A percentile compares a stretch with the other conserved stretches of the same genome.
These are phyloP conservation scores for Heliconius aoede DNA, from an alignment of 2,888 invertebrate genomes.

Conservation along the genomic window DNA sequence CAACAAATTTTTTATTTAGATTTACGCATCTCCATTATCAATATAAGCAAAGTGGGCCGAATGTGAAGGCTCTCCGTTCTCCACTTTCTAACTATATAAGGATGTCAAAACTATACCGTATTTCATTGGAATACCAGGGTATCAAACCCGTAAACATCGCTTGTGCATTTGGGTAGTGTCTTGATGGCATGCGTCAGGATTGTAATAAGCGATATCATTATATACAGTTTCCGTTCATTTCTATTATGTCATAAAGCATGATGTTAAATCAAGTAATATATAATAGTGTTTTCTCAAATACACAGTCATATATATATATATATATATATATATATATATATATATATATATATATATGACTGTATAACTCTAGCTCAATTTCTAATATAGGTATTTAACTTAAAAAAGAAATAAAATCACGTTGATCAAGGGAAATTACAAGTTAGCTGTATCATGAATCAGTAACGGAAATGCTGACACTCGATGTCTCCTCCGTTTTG, in stretches of 20 bases:
- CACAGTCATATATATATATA: background rate
- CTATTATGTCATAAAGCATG: background rate
- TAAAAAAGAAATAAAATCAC: background rate
- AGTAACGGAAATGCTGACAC: constrained; percentile 39
- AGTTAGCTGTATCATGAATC: constrained; percentile 31
- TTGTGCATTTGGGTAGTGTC: background rate
- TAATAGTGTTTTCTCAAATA: too few relatives aligned
- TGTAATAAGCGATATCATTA: background rate
- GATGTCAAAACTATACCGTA: background rate
- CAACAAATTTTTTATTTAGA: background rate
- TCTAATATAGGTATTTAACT: background rate
- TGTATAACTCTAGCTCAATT: background rate
- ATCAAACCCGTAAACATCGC: background rate
- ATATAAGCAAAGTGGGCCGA: background rate
- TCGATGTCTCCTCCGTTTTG: constrained; percentile 40
- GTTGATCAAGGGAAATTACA: constrained; percentile 27
- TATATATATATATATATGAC: background rate
- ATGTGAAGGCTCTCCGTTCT: background rate
- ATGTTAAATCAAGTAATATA: background rate
- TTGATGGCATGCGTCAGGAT: background rate
- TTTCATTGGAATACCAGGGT: background rate
- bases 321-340: background rate
- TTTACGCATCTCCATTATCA: background rate
- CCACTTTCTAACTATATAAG: background rate
- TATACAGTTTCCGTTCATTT: background rate